Evolutionary conservation across 2,113 vertebrate species (phyloP).

Genomic region (Ceyx margarethae): DNA sequence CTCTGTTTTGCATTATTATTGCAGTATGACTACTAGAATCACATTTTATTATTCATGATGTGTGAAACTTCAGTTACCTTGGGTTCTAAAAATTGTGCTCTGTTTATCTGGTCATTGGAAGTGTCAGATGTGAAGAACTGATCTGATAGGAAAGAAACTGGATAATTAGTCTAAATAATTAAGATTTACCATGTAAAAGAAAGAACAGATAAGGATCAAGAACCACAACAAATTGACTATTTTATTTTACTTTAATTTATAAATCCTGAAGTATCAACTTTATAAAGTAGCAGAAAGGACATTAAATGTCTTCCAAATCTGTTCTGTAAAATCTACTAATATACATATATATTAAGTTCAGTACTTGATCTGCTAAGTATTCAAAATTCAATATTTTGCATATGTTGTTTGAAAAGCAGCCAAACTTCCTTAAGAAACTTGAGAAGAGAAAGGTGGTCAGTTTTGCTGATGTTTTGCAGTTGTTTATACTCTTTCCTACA

Average conservation of each 20-base stretch:
- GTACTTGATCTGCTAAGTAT: background rate
- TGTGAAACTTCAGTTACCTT: background rate
- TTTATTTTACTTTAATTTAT: background rate
- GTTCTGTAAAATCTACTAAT: background rate
- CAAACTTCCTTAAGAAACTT: background rate
- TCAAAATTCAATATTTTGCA: background rate
- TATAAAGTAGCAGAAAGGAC: background rate
- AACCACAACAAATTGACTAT: background rate
- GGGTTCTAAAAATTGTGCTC: background rate
- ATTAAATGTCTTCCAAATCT: background rate
- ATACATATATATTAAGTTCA: background rate
- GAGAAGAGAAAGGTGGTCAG: background rate
- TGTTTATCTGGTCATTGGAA: background rate
- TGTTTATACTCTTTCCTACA: background rate
- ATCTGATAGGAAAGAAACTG: background rate
- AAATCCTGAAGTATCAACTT: background rate
- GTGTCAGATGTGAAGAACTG: background rate
- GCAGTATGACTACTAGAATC: background rate
- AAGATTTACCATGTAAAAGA: background rate
- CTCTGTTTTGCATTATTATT: background rate
- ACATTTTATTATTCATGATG: background rate
- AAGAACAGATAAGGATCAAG: background rate
- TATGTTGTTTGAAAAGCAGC: background rate
- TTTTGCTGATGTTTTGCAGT: background rate
- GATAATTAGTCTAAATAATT: background rate